Conservation (phyloP, 1,140 invertebrate genomes). For the Copidosoma floridanum region DNA sequence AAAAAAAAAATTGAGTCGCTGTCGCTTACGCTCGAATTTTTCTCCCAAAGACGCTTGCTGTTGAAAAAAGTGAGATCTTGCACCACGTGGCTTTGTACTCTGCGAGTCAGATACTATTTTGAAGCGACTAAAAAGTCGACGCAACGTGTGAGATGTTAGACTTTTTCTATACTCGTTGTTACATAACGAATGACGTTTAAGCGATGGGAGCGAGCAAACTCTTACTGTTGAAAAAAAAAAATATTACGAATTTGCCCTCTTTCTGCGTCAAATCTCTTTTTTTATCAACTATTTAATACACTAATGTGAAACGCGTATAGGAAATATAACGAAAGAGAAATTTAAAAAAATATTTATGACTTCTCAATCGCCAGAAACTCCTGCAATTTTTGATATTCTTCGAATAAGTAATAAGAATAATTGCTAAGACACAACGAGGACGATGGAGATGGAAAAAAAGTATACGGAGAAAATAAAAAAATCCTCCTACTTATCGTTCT, state of each 20-base stretch:
- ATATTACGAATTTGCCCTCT: too few relatives aligned
- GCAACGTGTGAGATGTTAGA: not conserved
- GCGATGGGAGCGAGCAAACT: too few relatives aligned
- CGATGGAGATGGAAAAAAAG: conserved; percentile 1
- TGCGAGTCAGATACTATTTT: too few relatives aligned
- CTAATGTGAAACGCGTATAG: too few relatives aligned
- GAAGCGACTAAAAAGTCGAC: too few relatives aligned
- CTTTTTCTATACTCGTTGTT: conserved; percentile 9
- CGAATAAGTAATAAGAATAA: conserved; percentile 11
- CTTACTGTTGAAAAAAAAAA: too few relatives aligned
- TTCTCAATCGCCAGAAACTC: conserved; percentile 10
- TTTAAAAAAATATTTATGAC: not conserved
- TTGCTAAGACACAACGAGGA: not conserved
- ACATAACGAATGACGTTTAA: too few relatives aligned
- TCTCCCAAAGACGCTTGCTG: conserved; percentile 12
- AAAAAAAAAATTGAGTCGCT: conserved; percentile 13
- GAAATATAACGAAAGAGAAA: too few relatives aligned
- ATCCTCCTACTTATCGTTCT: conserved; percentile 38
- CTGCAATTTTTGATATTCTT: conserved; percentile 20
- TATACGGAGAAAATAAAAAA: not conserved
- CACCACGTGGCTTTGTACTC: too few relatives aligned
- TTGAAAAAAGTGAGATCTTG: not conserved
- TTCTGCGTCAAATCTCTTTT: too few relatives aligned
- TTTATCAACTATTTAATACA: too few relatives aligned
- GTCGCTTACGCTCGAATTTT: conserved; percentile 17